A percentile compares a stretch with the other conserved stretches of the same genome.
These are phyloP conservation scores for Forbesichthys agassizii DNA, from an alignment of 2,113 vertebrate genomes.

Conservation along the genomic window DNA sequence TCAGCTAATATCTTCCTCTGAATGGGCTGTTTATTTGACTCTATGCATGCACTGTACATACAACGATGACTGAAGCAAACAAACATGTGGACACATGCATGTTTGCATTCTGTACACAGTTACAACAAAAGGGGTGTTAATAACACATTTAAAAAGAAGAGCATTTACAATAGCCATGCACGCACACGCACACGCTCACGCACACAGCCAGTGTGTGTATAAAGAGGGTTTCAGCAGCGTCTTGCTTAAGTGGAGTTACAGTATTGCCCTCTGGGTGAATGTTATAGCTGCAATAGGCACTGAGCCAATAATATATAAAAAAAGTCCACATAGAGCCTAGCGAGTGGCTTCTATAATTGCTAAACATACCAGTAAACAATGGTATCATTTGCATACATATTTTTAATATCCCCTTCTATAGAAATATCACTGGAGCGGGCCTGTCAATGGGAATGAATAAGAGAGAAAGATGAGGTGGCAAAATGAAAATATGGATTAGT, in stretches of 20 bases:
- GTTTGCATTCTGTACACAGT: no score
- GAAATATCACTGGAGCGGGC: background rate
- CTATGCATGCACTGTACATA: background rate
- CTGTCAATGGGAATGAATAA: no score
- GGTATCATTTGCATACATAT: background rate
- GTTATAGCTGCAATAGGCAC: background rate
- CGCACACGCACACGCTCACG: background rate
- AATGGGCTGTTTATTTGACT: constrained; percentile 12
- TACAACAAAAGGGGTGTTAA: no score
- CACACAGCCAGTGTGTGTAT: background rate
- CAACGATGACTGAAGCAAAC: no score
- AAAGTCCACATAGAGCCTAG: no score
- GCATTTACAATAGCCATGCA: background rate
- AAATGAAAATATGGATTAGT: no score
- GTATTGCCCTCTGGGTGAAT: background rate
- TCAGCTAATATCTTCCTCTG: constrained; percentile 28
- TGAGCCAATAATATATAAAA: background rate
- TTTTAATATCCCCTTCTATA: background rate
- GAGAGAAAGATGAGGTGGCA: no score
- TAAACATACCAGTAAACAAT: background rate
- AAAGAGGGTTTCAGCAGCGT: constrained; percentile 5
- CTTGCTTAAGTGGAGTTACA: background rate
- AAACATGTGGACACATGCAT: no score
- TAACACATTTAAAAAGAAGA: no score
- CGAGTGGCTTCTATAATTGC: background rate